Base-by-base conservation (phyloP, 2,113 vertebrate species). In the Corythaixoides concolor region DNA sequence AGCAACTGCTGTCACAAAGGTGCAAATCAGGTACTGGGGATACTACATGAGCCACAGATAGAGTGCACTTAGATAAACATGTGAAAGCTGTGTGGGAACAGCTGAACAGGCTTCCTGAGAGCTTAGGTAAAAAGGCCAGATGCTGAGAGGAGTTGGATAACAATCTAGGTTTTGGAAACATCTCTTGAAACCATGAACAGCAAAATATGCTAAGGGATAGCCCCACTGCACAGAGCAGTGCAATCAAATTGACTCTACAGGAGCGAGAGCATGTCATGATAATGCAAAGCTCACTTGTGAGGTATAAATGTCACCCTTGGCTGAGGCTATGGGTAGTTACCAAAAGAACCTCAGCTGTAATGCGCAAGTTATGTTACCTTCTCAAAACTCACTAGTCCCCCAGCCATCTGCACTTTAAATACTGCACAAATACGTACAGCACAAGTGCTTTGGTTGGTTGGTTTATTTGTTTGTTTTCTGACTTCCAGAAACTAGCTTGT, bases 61-160 rank as follows among this genome's bases (percentile, higher is more conserved):
- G 7, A 68, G 24, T 0, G 2, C 15, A 7, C 14, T 10, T 12
- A 56, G 4, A 50, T 66, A 70, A 67, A 62, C 20, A 9, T 5
- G 1, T 39, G 53, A 45, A 78, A 67, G 4, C n/a, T 78, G 32
- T 1, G 11, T 45, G 11, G n/a, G 11, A 87, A 23, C 10, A 39
- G 27, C 11, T 32, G 17, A 84, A 63, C 0, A 0, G 8, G 7
- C n/a, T 78, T 67, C 8, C 8, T 4, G 5, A 78, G 47, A 47
- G n/a, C 12, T 14, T 0, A 39, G 17, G 24, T 41, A 67, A 32
- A 84, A 89, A n/a, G 15, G 3, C 22, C 9, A n/a, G 14, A 12
- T 35, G 15, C 6, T 53, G 66, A 43, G n/a, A 74, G 11, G 27
- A 60, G 10, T 15, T 4, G 2, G 17, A 26, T 19, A 32, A 15